Evolutionary conservation across 92 coral and sea anemone genomes (phyloP), one percentile per base, ranked within the genome.

Genomic region (Heteractis magnifica): DNA sequence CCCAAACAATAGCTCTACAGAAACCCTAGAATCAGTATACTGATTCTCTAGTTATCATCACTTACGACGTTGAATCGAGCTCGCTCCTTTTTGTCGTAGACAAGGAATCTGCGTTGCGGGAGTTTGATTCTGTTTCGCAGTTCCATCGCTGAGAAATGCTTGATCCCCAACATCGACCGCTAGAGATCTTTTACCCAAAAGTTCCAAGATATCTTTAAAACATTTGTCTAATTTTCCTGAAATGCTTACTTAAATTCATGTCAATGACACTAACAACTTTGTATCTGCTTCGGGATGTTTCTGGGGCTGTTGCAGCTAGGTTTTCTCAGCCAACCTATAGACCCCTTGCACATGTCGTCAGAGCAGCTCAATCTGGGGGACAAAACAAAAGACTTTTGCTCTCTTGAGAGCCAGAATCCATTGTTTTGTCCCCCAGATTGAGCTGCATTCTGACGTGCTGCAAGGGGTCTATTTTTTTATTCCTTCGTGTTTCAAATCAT

Each of bases 121-220:
- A 53, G 58, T 8, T 65, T 34, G 14, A 9, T 64, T 64, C 44
- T 64, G 6, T 16, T 64, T n/a, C 16, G 9, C 23, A 64, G 71
- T 80, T 80, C 1, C 44, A 34, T 34, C 72, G 41, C 62, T 41
- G 62, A 78, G 62, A 71, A 50, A 78, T 68, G 71, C 44, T 78
- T 71, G 73, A 34, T 34, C 44, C 44, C 44, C 2, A 34, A 34
- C 44, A 34, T 34, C 44, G 44, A 34, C 44, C 3, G 44, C 44
- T 2, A 34, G 44, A 34, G 44, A 34, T 52, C 58, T 59, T 55
- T 52, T 26, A 78, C 58, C 71, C 53, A 71, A 78, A 78, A 78
- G 71, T 52, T 26, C 44, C 14, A 51, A 78, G 23, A 78, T 59
- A 56, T 10, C 62, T 78, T 56, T 11, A 51, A 41, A 10, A 56